Percentiles rank a stretch among this genome's conserved stretches.
These are phyloP conservation scores for Gallinago stenura DNA, from an alignment of 2,797 vertebrate species.

Conservation along the genomic window DNA sequence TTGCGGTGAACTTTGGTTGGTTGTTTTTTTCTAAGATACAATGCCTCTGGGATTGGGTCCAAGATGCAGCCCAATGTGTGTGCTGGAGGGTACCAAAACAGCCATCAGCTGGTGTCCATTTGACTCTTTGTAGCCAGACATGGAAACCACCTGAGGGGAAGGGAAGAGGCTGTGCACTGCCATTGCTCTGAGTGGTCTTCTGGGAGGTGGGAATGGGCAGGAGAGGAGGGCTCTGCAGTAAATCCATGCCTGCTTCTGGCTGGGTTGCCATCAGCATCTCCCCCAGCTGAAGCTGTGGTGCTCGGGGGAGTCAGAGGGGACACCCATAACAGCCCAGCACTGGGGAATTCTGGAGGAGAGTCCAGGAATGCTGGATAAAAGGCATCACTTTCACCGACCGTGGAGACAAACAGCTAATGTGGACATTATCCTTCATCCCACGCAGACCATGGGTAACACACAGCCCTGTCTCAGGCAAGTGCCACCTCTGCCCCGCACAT, in stretches of 20 bases:
- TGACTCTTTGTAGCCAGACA: rapidly evolving
- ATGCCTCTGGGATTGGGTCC: not conserved
- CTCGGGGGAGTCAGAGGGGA: not conserved
- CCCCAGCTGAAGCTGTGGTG: not conserved
- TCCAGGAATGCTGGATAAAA: not conserved
- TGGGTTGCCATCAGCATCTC: not conserved
- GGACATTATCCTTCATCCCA: not conserved
- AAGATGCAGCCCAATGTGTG: not conserved
- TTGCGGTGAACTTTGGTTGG: not conserved
- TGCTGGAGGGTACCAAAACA: not conserved
- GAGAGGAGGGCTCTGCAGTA: rapidly evolving
- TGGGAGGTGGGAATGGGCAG: not conserved
- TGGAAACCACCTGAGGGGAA: not conserved
- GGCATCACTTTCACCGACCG: rapidly evolving
- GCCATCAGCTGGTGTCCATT: not conserved
- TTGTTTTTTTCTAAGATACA: not conserved
- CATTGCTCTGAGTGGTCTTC: not conserved
- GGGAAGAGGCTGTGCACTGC: not conserved
- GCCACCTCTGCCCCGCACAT: no score
- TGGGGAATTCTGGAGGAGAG: not conserved
- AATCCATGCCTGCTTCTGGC: not conserved
- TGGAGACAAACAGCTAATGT: not conserved
- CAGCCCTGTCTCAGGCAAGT: not conserved
- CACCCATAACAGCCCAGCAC: not conserved
- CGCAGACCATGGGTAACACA: rapidly evolving